Evolutionary conservation across 2,113 vertebrate genomes (phyloP), one percentile per base, ranked within the genome.

Genomic region (Grus americana): DNA sequence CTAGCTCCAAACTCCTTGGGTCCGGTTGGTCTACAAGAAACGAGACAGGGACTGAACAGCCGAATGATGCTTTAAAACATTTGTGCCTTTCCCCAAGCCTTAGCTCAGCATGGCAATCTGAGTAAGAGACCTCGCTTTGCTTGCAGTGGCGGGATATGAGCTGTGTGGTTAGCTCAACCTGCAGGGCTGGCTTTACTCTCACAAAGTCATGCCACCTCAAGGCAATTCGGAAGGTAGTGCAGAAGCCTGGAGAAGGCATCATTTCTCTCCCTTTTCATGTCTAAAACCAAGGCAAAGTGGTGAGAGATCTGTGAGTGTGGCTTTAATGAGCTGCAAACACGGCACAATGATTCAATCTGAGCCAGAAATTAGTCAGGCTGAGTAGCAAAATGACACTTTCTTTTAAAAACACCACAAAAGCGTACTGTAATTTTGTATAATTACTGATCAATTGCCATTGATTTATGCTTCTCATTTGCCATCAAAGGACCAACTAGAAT

Each of bases 291-390:
- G 83, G 24, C n/a, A 7, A 94, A 91, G 52, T 61, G n/a, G 29
- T 52, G 75, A 79, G 67, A 46, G 79, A 85, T 71, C 44, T 62
- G 79, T 42, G 67, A 90, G 73, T 2, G 6, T n/a, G 21, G 70
- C 63, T 95, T 79, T 93, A 84, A 95, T 36, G 62, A 97, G 91
- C 70, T 95, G 58, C 85, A 90, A 63, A 47, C 79, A 57, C 32
- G 82, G 85, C 74, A 91, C 75, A 44, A 30, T 68, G 76, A 97
- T 95, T 96, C 90, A 94, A 87, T 70, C 47, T 71, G 84, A 94
- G 92, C 89, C 85, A 97, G 84, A 92, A 95, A 95, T 97, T 96
- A 97, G 95, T 89, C 82, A 97, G 65, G 62, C 74, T 55, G 89
- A 94, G 70, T 90, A 93, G 88, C 87, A 95, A 95, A 93, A 92